These are phyloP conservation scores for Eurosta solidaginis DNA, from an alignment of 1,140 invertebrate species.

Conservation along the genomic window DNA sequence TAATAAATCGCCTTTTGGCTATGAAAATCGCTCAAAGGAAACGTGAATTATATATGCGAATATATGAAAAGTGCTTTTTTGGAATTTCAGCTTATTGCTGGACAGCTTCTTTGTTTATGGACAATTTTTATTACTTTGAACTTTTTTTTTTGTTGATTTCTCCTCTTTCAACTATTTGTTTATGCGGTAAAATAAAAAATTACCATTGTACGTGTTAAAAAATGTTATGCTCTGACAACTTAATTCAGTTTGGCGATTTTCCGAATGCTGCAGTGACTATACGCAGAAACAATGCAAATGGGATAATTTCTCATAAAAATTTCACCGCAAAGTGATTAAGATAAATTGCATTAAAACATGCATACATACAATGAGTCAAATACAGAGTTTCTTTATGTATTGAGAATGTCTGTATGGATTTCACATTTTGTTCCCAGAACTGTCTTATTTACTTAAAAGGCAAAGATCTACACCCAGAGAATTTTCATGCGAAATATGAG, in stretches of 20 bases:
- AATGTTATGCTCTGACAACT: constrained; percentile 38
- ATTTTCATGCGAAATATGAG: no score
- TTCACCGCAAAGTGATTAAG: background rate
- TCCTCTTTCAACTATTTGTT: background rate
- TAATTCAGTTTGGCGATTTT: constrained; percentile 35
- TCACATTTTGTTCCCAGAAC: no score
- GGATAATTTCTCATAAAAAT: background rate
- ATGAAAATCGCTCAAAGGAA: background rate
- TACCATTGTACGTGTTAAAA: constrained; percentile 34
- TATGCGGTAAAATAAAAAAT: constrained; percentile 25
- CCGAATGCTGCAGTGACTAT: background rate
- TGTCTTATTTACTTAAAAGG: no score
- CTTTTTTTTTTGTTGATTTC: background rate
- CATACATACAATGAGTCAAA: no score
- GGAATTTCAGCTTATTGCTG: background rate
- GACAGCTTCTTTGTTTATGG: background rate
- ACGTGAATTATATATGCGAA: background rate
- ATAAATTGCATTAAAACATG: no score
- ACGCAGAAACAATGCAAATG: background rate
- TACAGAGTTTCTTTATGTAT: no score
- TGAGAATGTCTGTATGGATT: no score
- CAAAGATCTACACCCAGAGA: no score
- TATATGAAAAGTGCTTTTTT: background rate
- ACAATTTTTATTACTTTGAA: no score
- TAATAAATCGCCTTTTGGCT: constrained; percentile 34